Percentiles rank a stretch among this genome's conserved stretches.
Evolutionary conservation across 2,797 vertebrate species (phyloP).

Genomic region (Myotis daubentonii): DNA sequence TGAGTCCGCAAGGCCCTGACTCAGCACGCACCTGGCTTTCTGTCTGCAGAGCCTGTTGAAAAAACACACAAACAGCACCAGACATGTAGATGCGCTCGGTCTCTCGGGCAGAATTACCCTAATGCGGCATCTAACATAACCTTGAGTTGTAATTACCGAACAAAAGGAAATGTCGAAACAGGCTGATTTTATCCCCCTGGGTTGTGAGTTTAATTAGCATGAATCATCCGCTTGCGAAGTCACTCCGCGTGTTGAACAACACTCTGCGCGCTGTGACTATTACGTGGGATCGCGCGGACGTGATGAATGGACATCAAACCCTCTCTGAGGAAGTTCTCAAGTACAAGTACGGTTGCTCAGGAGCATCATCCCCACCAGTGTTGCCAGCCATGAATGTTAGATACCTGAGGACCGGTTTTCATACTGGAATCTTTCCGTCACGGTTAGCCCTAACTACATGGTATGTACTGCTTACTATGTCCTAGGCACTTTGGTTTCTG

Average conservation of each 20-base stretch:
- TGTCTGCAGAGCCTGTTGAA: not conserved
- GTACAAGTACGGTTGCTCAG: not conserved
- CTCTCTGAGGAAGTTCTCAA: not conserved
- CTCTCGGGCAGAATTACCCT: conserved; percentile 53
- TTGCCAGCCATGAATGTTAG: conserved; percentile 19
- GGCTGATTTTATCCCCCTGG: conserved; percentile 71
- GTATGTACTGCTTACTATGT: not conserved
- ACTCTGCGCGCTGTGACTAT: conserved; percentile 21
- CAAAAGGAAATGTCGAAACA: conserved; percentile 75
- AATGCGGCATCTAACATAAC: conserved; percentile 50
- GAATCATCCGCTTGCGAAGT: conserved; percentile 59
- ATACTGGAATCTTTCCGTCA: not conserved
- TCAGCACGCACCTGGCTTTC: conserved; percentile 60
- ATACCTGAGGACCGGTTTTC: not conserved
- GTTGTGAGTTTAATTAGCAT: conserved; percentile 68
- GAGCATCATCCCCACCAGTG: not conserved
- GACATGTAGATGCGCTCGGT: conserved; percentile 34
- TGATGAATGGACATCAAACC: conserved; percentile 33
- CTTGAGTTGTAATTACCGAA: conserved; percentile 70
- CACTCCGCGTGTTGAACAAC: conserved; percentile 47
- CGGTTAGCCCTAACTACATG: not conserved
- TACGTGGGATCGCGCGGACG: not conserved
- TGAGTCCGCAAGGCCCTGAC: conserved; percentile 4
- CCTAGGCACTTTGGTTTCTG: not conserved
- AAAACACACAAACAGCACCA: not conserved